Evolutionary conservation across 1,140 invertebrate genomes (phyloP).

Genomic region (Callitettix versicolor): DNA sequence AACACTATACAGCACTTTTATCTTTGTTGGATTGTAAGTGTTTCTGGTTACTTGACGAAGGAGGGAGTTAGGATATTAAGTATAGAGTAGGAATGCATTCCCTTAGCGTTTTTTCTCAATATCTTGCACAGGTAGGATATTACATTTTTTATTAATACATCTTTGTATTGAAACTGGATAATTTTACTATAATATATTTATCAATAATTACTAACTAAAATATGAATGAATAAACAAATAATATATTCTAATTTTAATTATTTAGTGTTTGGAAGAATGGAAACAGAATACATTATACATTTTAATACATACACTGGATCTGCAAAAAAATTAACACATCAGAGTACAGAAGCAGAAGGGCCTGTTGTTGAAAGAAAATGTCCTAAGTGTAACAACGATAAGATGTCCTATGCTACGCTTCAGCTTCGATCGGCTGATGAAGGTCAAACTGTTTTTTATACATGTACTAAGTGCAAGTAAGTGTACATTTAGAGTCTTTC

Average conservation of each 20-base stretch:
- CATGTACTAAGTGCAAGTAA: conserved; percentile 88
- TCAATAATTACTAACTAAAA: conserved; percentile 3
- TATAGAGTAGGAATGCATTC: neutral
- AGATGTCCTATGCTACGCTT: conserved; percentile 89
- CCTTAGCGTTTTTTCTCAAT: neutral
- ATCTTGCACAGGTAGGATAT: neutral
- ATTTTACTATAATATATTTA: neutral
- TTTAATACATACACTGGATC: conserved; percentile 46
- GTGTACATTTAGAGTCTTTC: no score
- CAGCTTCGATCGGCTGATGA: conserved; percentile 95
- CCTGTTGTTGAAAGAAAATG: conserved; percentile 79
- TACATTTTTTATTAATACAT: neutral
- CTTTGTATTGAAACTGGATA: neutral
- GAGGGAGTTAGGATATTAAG: neutral
- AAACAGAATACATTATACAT: conserved; percentile 50
- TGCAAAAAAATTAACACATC: conserved; percentile 29
- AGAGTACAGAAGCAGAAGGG: conserved; percentile 50
- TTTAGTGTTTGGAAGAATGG: conserved; percentile 51
- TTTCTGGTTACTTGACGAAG: no score
- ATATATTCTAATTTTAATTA: conserved; percentile 23
- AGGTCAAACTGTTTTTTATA: conserved; percentile 97
- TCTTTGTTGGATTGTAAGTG: no score
- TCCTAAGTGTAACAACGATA: conserved; percentile 76
- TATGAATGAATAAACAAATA: neutral
- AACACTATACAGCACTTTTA: no score